Conservation (phyloP, 1,140 invertebrate species). For the Diachasma alloeum region DNA sequence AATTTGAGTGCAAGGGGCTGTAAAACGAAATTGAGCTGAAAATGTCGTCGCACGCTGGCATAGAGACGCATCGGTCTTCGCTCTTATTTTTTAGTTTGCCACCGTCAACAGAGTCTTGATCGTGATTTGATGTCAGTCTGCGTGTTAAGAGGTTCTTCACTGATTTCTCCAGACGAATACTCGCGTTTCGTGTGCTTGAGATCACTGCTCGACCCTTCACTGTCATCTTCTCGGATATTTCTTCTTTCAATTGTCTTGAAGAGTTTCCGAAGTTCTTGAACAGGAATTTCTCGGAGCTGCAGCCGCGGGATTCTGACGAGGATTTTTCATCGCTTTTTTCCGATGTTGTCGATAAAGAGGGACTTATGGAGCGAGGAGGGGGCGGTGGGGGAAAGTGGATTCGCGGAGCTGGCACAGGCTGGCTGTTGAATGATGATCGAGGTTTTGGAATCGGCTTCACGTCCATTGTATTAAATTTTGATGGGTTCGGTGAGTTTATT, state of each 20-base stretch:
- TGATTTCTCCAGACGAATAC: constrained; percentile 58
- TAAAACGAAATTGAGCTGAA: constrained; percentile 63
- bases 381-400: constrained; percentile 20
- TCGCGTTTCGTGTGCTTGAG: constrained; percentile 63
- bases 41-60: constrained; percentile 58
- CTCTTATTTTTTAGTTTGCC: constrained; percentile 11
- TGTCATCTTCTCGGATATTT: constrained; percentile 64
- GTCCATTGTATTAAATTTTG: constrained; percentile 45
- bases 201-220: constrained; percentile 64
- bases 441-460: constrained; percentile 59
- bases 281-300: constrained; percentile 47
- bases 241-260: constrained; percentile 64
- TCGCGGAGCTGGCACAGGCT: constrained; percentile 54
- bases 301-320: constrained; percentile 21
- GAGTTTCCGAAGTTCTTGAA: constrained; percentile 55
- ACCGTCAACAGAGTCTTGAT: constrained; percentile 37
- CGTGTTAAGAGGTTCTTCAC: constrained; percentile 54
- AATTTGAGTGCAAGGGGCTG: constrained; percentile 55
- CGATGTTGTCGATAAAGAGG: constrained; percentile 52
- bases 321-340: constrained; percentile 52
- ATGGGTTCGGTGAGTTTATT: background rate
- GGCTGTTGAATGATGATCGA: constrained; percentile 47
- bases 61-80: constrained; percentile 51
- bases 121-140: constrained; percentile 43
- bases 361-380: constrained; percentile 33